phyloP scores from a whole-genome alignment of 1,140 invertebrate genomes.

The Metopolophium dirhodum region DNA sequence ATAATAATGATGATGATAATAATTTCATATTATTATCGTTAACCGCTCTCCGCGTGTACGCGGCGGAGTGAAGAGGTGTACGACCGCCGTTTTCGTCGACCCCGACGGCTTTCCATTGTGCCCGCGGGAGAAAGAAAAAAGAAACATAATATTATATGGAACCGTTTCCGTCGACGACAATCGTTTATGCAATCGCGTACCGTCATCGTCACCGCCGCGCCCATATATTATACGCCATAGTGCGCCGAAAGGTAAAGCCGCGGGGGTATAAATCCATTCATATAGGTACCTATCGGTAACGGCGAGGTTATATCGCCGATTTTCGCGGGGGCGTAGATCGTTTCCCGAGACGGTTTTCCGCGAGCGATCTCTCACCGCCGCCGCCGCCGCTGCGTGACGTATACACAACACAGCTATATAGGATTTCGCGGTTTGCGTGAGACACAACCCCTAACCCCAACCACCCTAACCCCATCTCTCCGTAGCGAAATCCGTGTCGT shows the following conservation, averaged over 20 bases:
- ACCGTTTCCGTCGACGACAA: slow-evolving; percentile 25
- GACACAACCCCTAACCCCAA: not conserved
- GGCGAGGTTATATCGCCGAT: not conserved
- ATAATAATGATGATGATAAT: not conserved
- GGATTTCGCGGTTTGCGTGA: not conserved
- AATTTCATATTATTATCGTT: not conserved
- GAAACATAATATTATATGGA: not conserved
- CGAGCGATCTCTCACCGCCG: no score
- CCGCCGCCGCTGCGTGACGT: no score
- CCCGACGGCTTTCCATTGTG: slow-evolving; percentile 38
- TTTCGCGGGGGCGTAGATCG: not conserved
- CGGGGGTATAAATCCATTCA: not conserved
- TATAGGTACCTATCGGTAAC: no score
- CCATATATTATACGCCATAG: not conserved
- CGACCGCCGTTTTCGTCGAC: not conserved
- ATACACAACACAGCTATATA: no score
- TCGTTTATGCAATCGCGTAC: slow-evolving; percentile 9
- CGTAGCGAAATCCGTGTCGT: not conserved
- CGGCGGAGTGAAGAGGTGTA: not conserved
- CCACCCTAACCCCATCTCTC: not conserved
- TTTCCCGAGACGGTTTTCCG: not conserved
- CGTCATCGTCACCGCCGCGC: not conserved
- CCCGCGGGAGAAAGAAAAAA: not conserved
- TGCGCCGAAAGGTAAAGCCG: not conserved
- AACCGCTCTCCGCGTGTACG: not conserved